Percentiles rank a stretch among this genome's conserved stretches.
These are phyloP conservation scores for Metacarcinus magister DNA, from an alignment of 2,888 invertebrate genomes.

Conservation along the genomic window DNA sequence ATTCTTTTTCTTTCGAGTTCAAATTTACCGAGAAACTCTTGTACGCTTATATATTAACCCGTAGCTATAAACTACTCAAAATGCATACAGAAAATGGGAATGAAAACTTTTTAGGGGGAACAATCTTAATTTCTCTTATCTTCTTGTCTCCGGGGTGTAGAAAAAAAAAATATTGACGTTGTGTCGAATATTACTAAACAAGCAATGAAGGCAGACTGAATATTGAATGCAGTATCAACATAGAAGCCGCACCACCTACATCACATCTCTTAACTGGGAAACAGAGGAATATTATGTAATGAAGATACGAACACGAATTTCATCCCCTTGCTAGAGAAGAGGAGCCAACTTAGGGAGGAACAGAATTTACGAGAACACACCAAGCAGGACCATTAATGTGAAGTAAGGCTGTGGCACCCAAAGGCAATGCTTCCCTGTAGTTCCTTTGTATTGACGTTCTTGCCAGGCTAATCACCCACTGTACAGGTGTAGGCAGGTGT, in stretches of 20 bases:
- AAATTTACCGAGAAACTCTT: no score
- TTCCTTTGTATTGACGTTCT: neutral
- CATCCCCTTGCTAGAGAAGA: neutral
- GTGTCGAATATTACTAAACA: no score
- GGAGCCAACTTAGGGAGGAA: neutral
- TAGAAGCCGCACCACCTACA: no score
- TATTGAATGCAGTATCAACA: no score
- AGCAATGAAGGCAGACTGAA: no score
- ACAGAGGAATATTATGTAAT: neutral
- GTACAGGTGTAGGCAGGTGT: no score
- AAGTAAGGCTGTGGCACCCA: neutral
- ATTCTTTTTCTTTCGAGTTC: no score
- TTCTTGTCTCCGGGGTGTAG: neutral
- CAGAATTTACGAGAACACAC: neutral
- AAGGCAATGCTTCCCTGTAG: neutral
- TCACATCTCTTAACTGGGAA: no score
- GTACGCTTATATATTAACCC: no score
- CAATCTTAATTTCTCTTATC: neutral
- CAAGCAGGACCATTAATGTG: neutral
- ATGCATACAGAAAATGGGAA: neutral
- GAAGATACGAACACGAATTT: no score
- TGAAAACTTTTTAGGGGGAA: neutral
- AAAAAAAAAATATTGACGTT: no score
- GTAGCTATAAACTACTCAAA: no score
- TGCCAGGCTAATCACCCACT: neutral